phyloP scores from a whole-genome alignment of 1,140 invertebrate species.

The Pinna nobilis region DNA sequence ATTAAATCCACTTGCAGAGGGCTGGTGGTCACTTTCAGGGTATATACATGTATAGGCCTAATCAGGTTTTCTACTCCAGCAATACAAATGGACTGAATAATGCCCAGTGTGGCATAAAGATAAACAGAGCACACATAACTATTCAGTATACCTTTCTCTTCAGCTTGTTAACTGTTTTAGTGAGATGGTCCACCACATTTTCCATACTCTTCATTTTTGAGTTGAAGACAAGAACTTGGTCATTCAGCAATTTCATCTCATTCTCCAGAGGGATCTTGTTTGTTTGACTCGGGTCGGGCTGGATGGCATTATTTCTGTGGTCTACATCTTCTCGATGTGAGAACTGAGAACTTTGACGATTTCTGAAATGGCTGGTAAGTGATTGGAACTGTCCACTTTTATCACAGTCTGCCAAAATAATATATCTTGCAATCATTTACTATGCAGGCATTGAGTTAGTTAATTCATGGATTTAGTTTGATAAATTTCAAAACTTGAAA shows the following conservation, averaged over 20 bases:
- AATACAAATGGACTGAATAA: too few relatives aligned
- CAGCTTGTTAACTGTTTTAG: constrained; percentile 77
- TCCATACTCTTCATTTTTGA: constrained; percentile 62
- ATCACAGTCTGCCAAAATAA: constrained; percentile 69
- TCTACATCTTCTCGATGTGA: constrained; percentile 24
- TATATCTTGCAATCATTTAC: background rate
- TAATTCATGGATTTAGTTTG: background rate
- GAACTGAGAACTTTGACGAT: constrained; percentile 53
- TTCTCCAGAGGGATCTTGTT: background rate
- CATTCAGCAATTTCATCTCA: constrained; percentile 36
- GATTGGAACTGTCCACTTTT: constrained; percentile 67
- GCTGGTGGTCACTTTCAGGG: too few relatives aligned
- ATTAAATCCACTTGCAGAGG: too few relatives aligned
- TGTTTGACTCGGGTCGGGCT: background rate
- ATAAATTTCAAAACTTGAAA: background rate
- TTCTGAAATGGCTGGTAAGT: constrained; percentile 61
- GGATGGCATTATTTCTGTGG: constrained; percentile 10
- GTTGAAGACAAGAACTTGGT: constrained; percentile 56
- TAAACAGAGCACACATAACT: background rate
- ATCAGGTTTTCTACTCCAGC: too few relatives aligned
- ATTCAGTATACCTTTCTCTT: constrained; percentile 75
- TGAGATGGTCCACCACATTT: constrained; percentile 76
- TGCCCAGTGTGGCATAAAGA: background rate
- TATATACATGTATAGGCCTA: too few relatives aligned
- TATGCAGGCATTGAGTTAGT: background rate